A percentile compares a stretch with the other conserved stretches of the same genome.
phyloP scores from a whole-genome alignment of 2,888 invertebrate species.

The Ganaspis brasiliensis region DNA sequence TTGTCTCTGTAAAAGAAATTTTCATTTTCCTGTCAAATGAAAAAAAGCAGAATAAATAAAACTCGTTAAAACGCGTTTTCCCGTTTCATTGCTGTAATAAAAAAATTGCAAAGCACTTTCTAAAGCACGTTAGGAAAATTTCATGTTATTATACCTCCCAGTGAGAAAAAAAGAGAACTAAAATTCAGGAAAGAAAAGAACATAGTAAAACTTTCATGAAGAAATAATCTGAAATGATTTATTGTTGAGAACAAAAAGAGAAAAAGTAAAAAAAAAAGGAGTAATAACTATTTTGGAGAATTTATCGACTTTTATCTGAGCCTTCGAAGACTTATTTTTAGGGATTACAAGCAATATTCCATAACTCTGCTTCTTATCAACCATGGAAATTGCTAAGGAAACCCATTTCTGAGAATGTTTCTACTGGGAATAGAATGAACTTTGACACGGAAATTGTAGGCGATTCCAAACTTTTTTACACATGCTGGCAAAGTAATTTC shows the following conservation, averaged over 20 bases:
- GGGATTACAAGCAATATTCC: background rate
- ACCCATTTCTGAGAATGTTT: constrained; percentile 25
- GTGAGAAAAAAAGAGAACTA: constrained; percentile 12
- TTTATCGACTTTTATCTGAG: constrained; percentile 2
- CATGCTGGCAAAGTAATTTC: background rate
- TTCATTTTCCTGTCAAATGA: background rate
- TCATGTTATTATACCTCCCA: constrained; percentile 3
- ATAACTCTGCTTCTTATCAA: constrained; percentile 7
- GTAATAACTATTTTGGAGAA: constrained; percentile 8
- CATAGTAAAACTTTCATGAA: constrained; percentile 6
- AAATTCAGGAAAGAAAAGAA: constrained; percentile 26
- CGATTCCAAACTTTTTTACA: background rate
- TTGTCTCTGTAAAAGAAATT: background rate
- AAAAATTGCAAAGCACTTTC: constrained; percentile 23
- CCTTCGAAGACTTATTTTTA: background rate
- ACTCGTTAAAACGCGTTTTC: background rate
- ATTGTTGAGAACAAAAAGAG: too few relatives aligned
- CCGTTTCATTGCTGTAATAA: background rate
- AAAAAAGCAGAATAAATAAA: background rate
- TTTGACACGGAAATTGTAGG: background rate
- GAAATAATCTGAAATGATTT: background rate
- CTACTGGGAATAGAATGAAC: constrained; percentile 21
- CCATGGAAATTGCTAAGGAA: constrained; percentile 11
- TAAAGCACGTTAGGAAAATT: constrained; percentile 11
- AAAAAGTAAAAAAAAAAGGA: background rate